Base-by-base conservation (phyloP, 2,797 vertebrate species). In the Botia almorhae region DNA sequence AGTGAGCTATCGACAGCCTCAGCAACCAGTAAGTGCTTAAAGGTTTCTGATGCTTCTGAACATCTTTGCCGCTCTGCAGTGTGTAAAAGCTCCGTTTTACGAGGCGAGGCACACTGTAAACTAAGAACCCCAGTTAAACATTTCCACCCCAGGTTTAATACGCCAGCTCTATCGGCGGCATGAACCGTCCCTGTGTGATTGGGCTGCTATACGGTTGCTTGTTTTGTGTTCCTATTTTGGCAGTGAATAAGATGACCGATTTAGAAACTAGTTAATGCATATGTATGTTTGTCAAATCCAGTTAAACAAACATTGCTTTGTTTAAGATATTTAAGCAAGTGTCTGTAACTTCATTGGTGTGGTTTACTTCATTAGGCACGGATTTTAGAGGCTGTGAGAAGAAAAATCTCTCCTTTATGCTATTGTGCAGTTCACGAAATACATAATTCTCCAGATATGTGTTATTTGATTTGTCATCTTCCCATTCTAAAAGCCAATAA, bases 51-150 rank as follows among this genome's bases (percentile, higher is more conserved):
- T 26, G 23, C 23, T 26, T 26, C 23, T 26, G 23, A 26, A 26
- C 23, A 26, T 26, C 23, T 87, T 87, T 91, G 88, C 84, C 85
- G 87, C 88, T 87, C 88, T 88, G 91, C 87, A 88, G 90, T 91
- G 91, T 90, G 78, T 74, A 80, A 89, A 85, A 0, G 84, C 86
- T 87, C 89, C 92, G 16, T 92, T 93, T 94, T 91, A 91, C 86
- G 86, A 88, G 81, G 83, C 84, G 86, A 87, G 90, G 87, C 87
- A 85, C 89, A 85, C 89, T 87, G 89, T 91, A 92, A 92, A 92
- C 84, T 87, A 79, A 29, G 72, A 76, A 81, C 63, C 76, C 43
- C 33, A 21, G 60, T 78, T 75, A 78, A 75, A 75, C 65, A 70
- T 75, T 69, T 74, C 50, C 70, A 80, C 69, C 48, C 56, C 78